Evolutionary conservation across 2,113 vertebrate genomes (phyloP).

Genomic region (Triplophysa siluroides): DNA sequence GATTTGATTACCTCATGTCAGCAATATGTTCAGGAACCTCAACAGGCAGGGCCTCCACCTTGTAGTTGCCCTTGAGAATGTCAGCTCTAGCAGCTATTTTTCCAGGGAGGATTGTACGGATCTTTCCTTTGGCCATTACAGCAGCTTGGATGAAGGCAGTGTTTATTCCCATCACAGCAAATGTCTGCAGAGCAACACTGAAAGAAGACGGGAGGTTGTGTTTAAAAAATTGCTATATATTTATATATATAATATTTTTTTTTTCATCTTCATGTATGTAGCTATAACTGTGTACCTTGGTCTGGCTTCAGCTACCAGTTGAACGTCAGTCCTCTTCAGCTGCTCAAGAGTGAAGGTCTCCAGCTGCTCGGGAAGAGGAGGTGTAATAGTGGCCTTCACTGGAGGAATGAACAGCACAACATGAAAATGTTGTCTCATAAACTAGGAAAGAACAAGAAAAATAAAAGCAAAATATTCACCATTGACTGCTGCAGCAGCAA

Average conservation of each 20-base stretch:
- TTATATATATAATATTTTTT: no score
- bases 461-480: slow-evolving; percentile 62
- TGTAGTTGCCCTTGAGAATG: slow-evolving; percentile 71
- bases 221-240: neutral
- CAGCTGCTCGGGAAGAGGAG: slow-evolving; percentile 63
- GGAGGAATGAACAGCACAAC: neutral
- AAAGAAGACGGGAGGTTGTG: slow-evolving; percentile 40
- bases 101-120: slow-evolving; percentile 61
- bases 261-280: neutral
- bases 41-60: slow-evolving; percentile 72
- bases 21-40: slow-evolving; percentile 69
- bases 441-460: neutral
- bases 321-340: slow-evolving; percentile 63
- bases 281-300: slow-evolving; percentile 63
- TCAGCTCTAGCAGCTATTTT: slow-evolving; percentile 74
- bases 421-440: neutral
- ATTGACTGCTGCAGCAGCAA: slow-evolving; percentile 59
- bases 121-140: slow-evolving; percentile 69
- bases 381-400: slow-evolving; percentile 62
- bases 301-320: slow-evolving; percentile 64
- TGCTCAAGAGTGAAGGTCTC: slow-evolving; percentile 59
- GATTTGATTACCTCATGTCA: slow-evolving; percentile 66
- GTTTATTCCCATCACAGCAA: slow-evolving; percentile 79
- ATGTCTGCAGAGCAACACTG: slow-evolving; percentile 70
- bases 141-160: slow-evolving; percentile 75